Evolutionary conservation across 1,140 invertebrate species (phyloP).

Genomic region (Caenorhabditis latens): DNA sequence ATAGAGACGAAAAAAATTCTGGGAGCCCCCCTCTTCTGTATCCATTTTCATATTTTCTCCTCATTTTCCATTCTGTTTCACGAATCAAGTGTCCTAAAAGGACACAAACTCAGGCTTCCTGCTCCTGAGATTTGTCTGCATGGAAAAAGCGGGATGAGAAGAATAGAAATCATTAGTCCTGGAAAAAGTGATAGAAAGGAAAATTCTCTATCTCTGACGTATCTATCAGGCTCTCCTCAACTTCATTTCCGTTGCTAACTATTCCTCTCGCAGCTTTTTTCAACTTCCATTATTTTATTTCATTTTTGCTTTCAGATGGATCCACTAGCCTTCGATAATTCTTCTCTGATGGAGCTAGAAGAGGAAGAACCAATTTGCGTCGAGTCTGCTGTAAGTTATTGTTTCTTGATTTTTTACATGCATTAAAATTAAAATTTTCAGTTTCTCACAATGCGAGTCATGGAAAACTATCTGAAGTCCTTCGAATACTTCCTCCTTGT

Average conservation of each 20-base stretch:
- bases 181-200: background rate
- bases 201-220: background rate
- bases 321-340: background rate
- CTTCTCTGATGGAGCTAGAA: background rate
- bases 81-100: background rate
- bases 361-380: conserved; percentile 21
- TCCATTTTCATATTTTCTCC: background rate
- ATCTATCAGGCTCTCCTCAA: background rate
- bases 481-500: conserved; percentile 31
- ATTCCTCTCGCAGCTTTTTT: background rate
- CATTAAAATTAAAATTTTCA: background rate
- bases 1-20: background rate
- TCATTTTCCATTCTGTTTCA: background rate
- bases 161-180: conserved; percentile 1
- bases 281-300: background rate
- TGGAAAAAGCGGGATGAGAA: background rate
- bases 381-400: conserved; percentile 2
- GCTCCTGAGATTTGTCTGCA: background rate
- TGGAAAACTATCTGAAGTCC: conserved; percentile 39
- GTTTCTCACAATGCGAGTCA: conserved; percentile 42
- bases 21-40: no score
- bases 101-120: background rate
- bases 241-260: background rate
- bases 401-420: background rate
- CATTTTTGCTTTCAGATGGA: conserved; percentile 23